These are phyloP conservation scores for Potamarius usumacintae DNA, from an alignment of 2,113 vertebrate species.

Conservation along the genomic window DNA sequence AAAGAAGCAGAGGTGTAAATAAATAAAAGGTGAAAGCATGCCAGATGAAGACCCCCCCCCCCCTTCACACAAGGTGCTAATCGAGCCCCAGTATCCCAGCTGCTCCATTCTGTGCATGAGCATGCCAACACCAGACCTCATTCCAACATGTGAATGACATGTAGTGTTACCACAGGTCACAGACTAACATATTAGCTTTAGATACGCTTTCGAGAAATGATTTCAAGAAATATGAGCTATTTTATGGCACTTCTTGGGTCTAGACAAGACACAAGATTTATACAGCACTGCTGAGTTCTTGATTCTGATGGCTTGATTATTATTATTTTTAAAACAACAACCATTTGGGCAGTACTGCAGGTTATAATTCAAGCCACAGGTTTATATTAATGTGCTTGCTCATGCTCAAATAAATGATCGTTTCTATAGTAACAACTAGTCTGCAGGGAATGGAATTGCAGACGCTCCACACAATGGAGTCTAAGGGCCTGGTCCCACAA, in stretches of 20 bases:
- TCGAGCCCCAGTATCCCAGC: slow-evolving; percentile 63
- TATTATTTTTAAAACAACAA: no score
- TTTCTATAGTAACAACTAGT: neutral
- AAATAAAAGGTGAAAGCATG: slow-evolving; percentile 8
- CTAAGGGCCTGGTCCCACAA: no score
- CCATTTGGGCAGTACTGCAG: no score
- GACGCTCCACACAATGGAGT: neutral
- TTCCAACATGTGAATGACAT: slow-evolving; percentile 48
- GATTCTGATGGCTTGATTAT: neutral
- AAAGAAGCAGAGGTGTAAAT: slow-evolving; percentile 1
- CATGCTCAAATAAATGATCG: neutral
- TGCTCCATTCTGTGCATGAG: slow-evolving; percentile 59
- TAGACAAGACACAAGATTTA: neutral
- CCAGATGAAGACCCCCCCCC: slow-evolving; percentile 39
- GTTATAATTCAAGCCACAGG: neutral
- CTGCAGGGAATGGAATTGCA: neutral
- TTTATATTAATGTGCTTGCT: neutral
- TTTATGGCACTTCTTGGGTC: no score
- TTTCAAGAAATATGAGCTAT: neutral
- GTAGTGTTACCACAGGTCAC: slow-evolving; percentile 48
- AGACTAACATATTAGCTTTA: slow-evolving; percentile 46
- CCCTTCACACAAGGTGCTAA: slow-evolving; percentile 68
- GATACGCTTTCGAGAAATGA: neutral
- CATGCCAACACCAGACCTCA: slow-evolving; percentile 36
- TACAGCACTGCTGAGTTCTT: neutral